Base-by-base conservation (phyloP, 2,113 vertebrate genomes). In the Rallus limicola region DNA sequence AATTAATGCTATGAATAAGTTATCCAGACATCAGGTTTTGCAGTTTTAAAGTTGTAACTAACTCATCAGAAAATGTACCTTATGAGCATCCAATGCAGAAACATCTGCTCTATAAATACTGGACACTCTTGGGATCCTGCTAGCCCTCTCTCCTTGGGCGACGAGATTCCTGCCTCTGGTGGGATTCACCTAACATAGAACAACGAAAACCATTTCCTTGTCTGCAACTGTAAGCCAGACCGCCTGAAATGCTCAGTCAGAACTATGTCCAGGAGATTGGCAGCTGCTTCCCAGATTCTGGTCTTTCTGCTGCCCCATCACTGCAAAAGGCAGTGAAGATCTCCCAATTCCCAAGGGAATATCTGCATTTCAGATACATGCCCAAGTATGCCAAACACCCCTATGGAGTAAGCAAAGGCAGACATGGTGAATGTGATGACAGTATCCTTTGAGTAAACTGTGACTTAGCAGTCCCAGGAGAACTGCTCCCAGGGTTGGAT, bases 1-100 rank as follows among this genome's bases (percentile, higher is more conserved):
- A 88, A 94, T 92, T 94, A 93, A 92, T 29, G 42, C 80, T 69
- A 59, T 28, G 58, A 80, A 46, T 74, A 93, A 92, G 42, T 90
- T 75, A 90, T 16, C 21, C 40, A 83, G 52, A 53, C 48, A 90
- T 42, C 36, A 76, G 80, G 94, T 72, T 87, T 40, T 9, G 71
- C 79, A 25, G 42, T 44, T 74, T 59, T 67, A 46, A 80, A 34
- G 33, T 40, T 46, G 52, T 53, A 87, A 91, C 65, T 69, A 88
- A 79, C 65, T 40, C 31, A 75, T 50, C 34, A 82, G 59, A 77
- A 93, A 86, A 74, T 1, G 29, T 13, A 79, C 62, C 72, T 63
- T 56, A 28, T 2, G 20, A 90, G 31, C 24, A 83, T 7, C 48
- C 90, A 33, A 38, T 16, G 67, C 55, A 95, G 59, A 67, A 83